Base-by-base conservation (phyloP, 2,113 vertebrate genomes). In the Dicaeum eximium region DNA sequence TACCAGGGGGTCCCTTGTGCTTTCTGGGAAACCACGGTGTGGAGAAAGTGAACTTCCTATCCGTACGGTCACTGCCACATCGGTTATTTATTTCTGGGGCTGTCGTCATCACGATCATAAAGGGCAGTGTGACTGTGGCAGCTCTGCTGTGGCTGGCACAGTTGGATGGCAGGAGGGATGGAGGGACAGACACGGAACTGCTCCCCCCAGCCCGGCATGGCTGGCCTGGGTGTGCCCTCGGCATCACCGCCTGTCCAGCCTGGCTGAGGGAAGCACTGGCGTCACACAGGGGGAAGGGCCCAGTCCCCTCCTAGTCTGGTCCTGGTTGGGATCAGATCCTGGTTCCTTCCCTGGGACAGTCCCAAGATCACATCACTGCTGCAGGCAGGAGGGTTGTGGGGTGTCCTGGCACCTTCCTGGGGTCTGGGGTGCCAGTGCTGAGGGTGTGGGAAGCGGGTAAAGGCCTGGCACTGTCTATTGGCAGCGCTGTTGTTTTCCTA, bases 91-190 rank as follows among this genome's bases (percentile, higher is more conserved):
- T 69, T 95, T 93, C 85, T 1, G 37, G 40, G 1, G 23, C 31
- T 2, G 2, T 50, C 2, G 6, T 96, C 84, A 78, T 50, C 0
- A 0, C 0, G 0, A 18, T 31, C 38, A 54, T 0, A 2, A 82
- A 67, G n/a, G 54, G 38, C 5, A 10, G 56, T 0, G 1, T 0
- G 1, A 44, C 60, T 2, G 6, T 14, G 45, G 48, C 33, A 81
- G 70, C 40, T 73, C 30, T 19, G 5, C 47, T 1, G 0, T 8
- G 12, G 37, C 48, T 9, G 40, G 53, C 71, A 23, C 21, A 7
- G 86, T 44, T 2, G 2, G 17, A 19, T 2, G 4, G 62, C 1
- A 9, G 44, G 58, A 56, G 45, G 54, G 38, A 19, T 7, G 11
- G 79, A 54, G 23, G 28, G 44, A 60, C 3, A 2, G 70, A 38